phyloP scores from a whole-genome alignment of 2,888 invertebrate species.

The Serrognathus titanus region DNA sequence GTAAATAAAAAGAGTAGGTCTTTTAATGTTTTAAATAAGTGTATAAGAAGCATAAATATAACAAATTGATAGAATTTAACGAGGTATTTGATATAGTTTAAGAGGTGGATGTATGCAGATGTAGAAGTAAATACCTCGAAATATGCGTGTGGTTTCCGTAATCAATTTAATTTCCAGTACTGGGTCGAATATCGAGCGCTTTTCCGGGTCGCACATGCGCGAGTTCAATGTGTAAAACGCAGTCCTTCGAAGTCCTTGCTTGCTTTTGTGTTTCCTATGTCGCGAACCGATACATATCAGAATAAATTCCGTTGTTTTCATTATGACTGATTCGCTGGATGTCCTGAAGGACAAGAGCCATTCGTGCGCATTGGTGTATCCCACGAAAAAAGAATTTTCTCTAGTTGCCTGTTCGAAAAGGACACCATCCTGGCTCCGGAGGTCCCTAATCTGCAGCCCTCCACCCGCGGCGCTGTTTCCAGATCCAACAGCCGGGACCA shows the following conservation, averaged over 20 bases:
- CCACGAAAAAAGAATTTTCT: conserved; percentile 23
- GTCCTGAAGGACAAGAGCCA: conserved; percentile 32
- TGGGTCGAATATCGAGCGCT: conserved; percentile 36
- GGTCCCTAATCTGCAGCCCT: conserved; percentile 41
- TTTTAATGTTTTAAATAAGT: no score
- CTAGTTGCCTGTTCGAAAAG: conserved; percentile 20
- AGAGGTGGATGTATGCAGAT: no score
- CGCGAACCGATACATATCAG: conserved; percentile 43
- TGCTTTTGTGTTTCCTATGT: conserved; percentile 38
- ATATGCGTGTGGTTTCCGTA: conserved; percentile 23
- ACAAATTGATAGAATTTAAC: no score
- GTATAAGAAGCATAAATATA: no score
- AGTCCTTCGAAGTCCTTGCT: conserved; percentile 26
- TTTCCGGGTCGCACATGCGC: conserved; percentile 38
- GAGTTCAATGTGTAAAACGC: conserved; percentile 13
- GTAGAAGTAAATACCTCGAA: no score
- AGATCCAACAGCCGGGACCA: conserved; percentile 35
- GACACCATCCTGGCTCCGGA: conserved; percentile 48
- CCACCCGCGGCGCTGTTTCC: conserved; percentile 32
- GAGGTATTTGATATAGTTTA: no score
- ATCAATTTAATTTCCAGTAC: conserved; percentile 29
- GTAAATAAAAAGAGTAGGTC: no score
- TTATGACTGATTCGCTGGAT: conserved; percentile 44
- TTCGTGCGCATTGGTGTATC: conserved; percentile 26
- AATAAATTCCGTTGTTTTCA: conserved; percentile 35